These are phyloP conservation scores for Oenanthe oenanthe DNA, from an alignment of 2,113 vertebrate species.

Conservation along the genomic window DNA sequence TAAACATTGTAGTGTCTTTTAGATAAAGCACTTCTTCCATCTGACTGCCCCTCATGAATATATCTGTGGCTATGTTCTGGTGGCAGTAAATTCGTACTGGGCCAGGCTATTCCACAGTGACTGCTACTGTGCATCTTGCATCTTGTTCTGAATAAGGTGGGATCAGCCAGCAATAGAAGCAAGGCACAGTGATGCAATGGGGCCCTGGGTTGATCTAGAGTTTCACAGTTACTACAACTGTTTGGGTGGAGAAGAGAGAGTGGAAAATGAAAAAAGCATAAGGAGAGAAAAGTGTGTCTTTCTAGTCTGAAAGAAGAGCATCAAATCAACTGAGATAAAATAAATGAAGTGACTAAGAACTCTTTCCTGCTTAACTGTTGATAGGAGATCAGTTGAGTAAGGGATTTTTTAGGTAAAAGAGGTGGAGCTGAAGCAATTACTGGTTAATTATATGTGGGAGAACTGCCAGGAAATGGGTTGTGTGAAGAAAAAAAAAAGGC, in stretches of 20 bases:
- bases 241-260: background rate
- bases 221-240: background rate
- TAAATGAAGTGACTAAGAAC: background rate
- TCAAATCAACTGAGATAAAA: background rate
- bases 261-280: background rate
- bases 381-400: background rate
- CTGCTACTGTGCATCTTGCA: background rate
- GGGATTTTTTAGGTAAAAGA: slow-evolving; percentile 5
- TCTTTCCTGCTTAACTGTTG: background rate
- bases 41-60: background rate
- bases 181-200: background rate
- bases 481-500: background rate
- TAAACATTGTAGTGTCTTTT: background rate
- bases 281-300: background rate
- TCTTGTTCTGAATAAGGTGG: background rate
- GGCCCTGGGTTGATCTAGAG: background rate
- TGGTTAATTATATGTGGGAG: background rate
- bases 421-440: slow-evolving; percentile 1
- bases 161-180: background rate
- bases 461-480: background rate
- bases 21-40: background rate
- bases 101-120: background rate
- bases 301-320: background rate
- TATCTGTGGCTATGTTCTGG: background rate
- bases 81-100: background rate